Percentiles rank a stretch among this genome's conserved stretches.
phyloP scores from a whole-genome alignment of 2,888 invertebrate genomes.

The Megamerina dolium region DNA sequence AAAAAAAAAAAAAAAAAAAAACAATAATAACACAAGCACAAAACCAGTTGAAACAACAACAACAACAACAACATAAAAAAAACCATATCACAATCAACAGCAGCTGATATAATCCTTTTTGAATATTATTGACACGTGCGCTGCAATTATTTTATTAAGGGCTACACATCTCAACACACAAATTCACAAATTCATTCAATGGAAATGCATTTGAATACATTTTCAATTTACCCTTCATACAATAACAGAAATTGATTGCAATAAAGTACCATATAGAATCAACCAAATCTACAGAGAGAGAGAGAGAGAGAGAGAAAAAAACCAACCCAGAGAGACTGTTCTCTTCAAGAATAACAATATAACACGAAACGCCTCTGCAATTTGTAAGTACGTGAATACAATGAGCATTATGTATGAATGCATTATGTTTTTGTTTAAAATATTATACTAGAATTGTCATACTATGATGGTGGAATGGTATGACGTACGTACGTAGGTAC shows the following conservation, averaged over 20 bases:
- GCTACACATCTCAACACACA: too few species aligned
- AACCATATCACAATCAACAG: neutral
- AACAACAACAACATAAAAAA: neutral
- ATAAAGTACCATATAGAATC: too few species aligned
- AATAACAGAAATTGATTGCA: too few species aligned
- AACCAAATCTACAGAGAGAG: too few species aligned
- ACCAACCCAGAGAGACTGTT: neutral
- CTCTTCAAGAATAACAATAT: constrained; percentile 15
- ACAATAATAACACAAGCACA: neutral
- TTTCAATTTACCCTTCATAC: neutral
- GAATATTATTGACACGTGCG: constrained; percentile 41
- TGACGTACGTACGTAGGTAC: too few species aligned
- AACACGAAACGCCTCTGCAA: constrained; percentile 20
- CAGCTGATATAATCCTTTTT: constrained; percentile 8
- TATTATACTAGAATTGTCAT: too few species aligned
- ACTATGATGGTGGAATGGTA: too few species aligned
- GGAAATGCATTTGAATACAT: neutral
- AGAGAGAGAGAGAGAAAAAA: neutral
- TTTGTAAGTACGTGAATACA: too few species aligned
- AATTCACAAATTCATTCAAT: too few species aligned
- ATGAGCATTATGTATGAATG: too few species aligned
- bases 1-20: neutral
- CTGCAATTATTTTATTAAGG: constrained; percentile 46
- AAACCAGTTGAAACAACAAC: neutral
- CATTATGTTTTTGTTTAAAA: too few species aligned